Evolutionary conservation across 1,140 invertebrate genomes (phyloP), one percentile per base, ranked within the genome.

Genomic region (Steinernema khuongi): DNA sequence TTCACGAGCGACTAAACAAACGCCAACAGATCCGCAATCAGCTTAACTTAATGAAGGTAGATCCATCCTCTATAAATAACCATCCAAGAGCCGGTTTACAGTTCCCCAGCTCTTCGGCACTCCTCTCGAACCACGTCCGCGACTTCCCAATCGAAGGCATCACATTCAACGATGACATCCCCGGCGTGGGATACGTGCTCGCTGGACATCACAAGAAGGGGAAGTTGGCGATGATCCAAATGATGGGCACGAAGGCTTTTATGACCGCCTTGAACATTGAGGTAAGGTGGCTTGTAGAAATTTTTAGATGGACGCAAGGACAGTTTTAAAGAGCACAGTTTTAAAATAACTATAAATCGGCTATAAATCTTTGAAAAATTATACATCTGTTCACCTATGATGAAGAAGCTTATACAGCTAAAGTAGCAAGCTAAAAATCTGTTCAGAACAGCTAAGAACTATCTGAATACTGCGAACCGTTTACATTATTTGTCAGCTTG

Each of bases 1-100:
- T 89, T n/a, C 87, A 87, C 73, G 87, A 88, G 76, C 84, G 85
- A 73, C 81, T 87, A 43, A 85, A 85, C 71, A 85, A 86, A 77
- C 81, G 85, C 70, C 84, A 84, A 67, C 66, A 80, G 82, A 82
- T 36, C 78, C 82, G 81, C 68, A 79, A 81, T 72, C 71, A 81
- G 66, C 78, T 85, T 14, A 33, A 73, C 17, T 11, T 74, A 2
- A 74, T 30, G 17, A 71, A 36, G 11, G 73, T 74, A 30, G 18
- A 18, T 44, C 31, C 14, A n/a, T 72, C n/a, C 72, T 75, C n/a
- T 17, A 74, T 19, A 0, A 7, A 76, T 17, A 28, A 73, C 7
- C 72, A 73, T 31, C 4, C 4, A 30, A 33, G 74, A 73, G 22
- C 14, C 70, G 36, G 75, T 18, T 18, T 41, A 26, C 70, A 32